phyloP scores from a whole-genome alignment of 2,888 invertebrate species.

The Matsumyia berberina region DNA sequence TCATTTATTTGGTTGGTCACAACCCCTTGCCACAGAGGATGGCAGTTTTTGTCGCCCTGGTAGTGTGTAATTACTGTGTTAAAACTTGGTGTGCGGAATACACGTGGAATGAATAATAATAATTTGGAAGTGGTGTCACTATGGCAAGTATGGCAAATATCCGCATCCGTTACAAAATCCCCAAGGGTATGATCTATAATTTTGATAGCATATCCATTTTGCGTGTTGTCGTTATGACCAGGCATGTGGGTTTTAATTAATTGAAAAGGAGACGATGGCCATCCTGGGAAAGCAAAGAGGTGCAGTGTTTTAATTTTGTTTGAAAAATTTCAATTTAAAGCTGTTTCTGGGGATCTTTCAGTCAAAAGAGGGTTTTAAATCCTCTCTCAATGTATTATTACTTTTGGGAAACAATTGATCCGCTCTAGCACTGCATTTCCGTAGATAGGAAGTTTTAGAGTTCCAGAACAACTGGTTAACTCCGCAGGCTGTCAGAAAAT shows the following conservation, averaged over 20 bases:
- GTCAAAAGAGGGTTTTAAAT: background rate
- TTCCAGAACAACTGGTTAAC: too few species aligned
- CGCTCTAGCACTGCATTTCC: too few species aligned
- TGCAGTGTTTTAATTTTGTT: constrained; percentile 11
- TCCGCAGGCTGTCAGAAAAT: too few species aligned
- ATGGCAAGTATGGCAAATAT: constrained; percentile 19
- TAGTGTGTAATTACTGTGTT: constrained; percentile 51
- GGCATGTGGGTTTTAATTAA: constrained; percentile 69
- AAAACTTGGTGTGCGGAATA: constrained; percentile 31
- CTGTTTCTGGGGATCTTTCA: too few species aligned
- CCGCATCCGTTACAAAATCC: constrained; percentile 60
- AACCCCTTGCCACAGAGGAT: constrained; percentile 11
- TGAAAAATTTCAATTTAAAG: too few species aligned
- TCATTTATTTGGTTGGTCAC: constrained; percentile 57
- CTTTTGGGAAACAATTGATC: too few species aligned
- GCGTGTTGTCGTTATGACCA: constrained; percentile 20
- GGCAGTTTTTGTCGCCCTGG: constrained; percentile 38
- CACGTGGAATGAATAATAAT: constrained; percentile 62
- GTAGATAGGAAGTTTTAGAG: too few species aligned
- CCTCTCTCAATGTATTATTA: too few species aligned
- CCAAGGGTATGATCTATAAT: constrained; percentile 75
- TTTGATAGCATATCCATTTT: constrained; percentile 58
- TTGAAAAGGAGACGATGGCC: constrained; percentile 48
- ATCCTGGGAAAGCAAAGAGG: constrained; percentile 2
- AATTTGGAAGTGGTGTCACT: constrained; percentile 44